These are phyloP conservation scores for Aphyosemion australe DNA, from an alignment of 2,113 vertebrate genomes.

Conservation along the genomic window DNA sequence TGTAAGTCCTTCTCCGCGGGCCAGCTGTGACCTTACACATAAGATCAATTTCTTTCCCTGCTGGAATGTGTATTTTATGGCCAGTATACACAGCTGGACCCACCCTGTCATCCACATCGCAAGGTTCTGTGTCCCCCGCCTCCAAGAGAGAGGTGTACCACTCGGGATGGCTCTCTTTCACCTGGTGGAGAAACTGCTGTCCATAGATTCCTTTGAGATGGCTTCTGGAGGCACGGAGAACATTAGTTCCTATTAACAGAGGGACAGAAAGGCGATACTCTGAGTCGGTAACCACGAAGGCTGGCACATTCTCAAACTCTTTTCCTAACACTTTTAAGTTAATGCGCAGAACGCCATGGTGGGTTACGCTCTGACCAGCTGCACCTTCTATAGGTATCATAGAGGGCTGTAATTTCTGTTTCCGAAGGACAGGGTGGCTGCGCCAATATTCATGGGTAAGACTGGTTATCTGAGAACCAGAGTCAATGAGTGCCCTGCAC, in stretches of 20 bases:
- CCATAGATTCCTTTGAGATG: conserved; percentile 16
- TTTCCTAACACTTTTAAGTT: not conserved
- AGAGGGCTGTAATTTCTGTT: conserved; percentile 7
- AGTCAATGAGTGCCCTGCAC: conserved; percentile 31
- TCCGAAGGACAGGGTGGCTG: not conserved
- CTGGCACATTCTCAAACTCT: not conserved
- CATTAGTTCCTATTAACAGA: conserved; percentile 19
- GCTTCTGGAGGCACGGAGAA: conserved; percentile 2
- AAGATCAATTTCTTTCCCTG: conserved; percentile 20
- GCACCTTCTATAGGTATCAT: conserved; percentile 18
- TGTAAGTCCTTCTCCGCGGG: conserved; percentile 11
- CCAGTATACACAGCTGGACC: conserved; percentile 22
- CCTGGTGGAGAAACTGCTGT: conserved; percentile 6
- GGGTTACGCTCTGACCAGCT: not conserved
- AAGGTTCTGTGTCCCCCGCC: accelerated
- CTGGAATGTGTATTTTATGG: not conserved
- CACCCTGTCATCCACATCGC: not conserved
- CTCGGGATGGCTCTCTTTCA: conserved; percentile 21
- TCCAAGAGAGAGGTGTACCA: conserved; percentile 15
- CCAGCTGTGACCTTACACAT: not conserved
- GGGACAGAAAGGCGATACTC: conserved; percentile 12
- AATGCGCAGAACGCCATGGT: conserved; percentile 14
- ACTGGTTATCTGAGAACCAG: conserved; percentile 18
- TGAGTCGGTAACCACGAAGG: conserved; percentile 24
- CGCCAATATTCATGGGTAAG: conserved; percentile 8